Percentiles rank a stretch among this genome's conserved stretches.
phyloP scores from a whole-genome alignment of 2,888 invertebrate species.

The Amphimallon solstitiale region DNA sequence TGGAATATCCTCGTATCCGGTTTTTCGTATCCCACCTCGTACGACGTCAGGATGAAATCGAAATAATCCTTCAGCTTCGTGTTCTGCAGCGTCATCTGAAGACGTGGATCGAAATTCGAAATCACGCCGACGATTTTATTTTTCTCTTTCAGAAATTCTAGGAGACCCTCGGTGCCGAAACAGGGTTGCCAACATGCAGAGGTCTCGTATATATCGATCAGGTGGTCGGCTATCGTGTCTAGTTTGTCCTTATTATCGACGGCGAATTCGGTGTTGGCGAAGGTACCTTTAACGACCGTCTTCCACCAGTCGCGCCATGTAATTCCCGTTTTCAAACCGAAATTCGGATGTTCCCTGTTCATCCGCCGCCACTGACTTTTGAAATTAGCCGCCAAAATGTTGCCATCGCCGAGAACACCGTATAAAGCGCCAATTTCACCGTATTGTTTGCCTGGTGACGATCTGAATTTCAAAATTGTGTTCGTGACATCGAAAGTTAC shows the following conservation, averaged over 20 bases:
- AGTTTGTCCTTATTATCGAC: slow-evolving; percentile 61
- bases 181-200: slow-evolving; percentile 78
- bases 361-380: slow-evolving; percentile 72
- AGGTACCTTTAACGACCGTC: slow-evolving; percentile 72
- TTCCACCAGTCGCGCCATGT: slow-evolving; percentile 89
- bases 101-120: slow-evolving; percentile 89
- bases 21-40: slow-evolving; percentile 78
- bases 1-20: slow-evolving; percentile 80
- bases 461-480: slow-evolving; percentile 79
- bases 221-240: slow-evolving; percentile 66
- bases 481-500: slow-evolving; percentile 92
- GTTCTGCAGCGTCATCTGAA: slow-evolving; percentile 74
- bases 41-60: slow-evolving; percentile 83
- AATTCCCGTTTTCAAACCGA: slow-evolving; percentile 74
- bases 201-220: slow-evolving; percentile 78
- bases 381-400: slow-evolving; percentile 71
- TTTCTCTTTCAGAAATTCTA: slow-evolving; percentile 68
- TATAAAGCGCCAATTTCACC: slow-evolving; percentile 74
- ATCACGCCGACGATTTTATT: slow-evolving; percentile 74
- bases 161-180: slow-evolving; percentile 72
- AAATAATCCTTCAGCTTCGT: slow-evolving; percentile 77
- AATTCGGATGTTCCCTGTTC: slow-evolving; percentile 80
- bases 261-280: slow-evolving; percentile 65
- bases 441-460: slow-evolving; percentile 80
- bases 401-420: slow-evolving; percentile 72